These are phyloP conservation scores for Caretta caretta DNA, from an alignment of 2,113 vertebrate genomes.

Conservation along the genomic window DNA sequence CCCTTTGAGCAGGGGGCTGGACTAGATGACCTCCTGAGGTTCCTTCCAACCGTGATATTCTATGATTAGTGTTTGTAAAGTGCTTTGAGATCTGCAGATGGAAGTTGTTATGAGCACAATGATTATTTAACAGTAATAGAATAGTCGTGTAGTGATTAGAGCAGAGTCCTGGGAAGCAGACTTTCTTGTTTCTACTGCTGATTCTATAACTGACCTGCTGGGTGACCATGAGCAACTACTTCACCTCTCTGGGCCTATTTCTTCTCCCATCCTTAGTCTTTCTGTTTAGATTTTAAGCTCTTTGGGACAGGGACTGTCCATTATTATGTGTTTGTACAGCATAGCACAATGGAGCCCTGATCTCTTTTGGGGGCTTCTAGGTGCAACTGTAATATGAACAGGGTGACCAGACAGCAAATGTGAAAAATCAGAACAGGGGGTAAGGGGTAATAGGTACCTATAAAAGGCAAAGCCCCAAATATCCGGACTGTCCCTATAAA, in stretches of 20 bases:
- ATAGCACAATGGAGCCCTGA: neutral
- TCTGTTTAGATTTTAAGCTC: neutral
- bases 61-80: neutral
- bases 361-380: neutral
- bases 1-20: no score
- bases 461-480: no score
- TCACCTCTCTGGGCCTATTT: neutral
- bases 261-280: neutral
- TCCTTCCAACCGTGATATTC: no score
- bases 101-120: neutral
- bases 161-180: neutral
- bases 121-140: neutral
- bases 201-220: neutral
- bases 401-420: no score
- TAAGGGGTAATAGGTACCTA: no score
- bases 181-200: neutral
- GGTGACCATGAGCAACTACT: neutral
- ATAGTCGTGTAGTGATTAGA: neutral
- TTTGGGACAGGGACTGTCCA: neutral
- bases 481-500: no score
- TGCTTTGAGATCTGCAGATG: neutral
- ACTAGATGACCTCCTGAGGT: no score
- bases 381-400: neutral
- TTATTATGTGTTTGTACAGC: neutral
- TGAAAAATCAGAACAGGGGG: no score